Conservation (phyloP, 2,888 invertebrate genomes). For the Podabrus alpinus region DNA sequence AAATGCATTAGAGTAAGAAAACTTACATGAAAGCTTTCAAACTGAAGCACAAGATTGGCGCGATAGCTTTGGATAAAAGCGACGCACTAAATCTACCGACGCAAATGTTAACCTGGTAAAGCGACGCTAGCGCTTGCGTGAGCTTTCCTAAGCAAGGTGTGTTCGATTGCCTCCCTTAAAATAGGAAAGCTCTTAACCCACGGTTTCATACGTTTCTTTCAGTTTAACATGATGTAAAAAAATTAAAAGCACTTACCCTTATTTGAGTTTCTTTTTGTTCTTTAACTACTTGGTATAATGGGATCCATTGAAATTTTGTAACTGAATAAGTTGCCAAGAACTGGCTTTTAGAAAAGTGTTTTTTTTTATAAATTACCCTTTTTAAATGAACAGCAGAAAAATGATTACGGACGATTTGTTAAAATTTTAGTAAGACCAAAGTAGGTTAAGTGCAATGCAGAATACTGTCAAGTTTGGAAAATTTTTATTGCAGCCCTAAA, state of each 20-base stretch:
- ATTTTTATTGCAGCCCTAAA: not conserved
- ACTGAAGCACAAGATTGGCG: slow-evolving; percentile 21
- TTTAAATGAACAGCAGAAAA: not conserved
- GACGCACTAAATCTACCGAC: slow-evolving; percentile 34
- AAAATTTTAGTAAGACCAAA: not conserved
- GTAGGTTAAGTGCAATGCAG: not conserved
- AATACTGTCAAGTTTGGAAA: not conserved
- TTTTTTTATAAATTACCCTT: not conserved
- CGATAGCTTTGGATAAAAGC: slow-evolving; percentile 30
- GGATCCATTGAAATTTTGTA: not conserved
- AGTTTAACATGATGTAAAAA: not conserved
- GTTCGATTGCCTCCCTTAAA: slow-evolving; percentile 33
- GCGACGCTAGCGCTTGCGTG: slow-evolving; percentile 36
- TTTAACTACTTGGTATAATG: not conserved
- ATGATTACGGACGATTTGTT: not conserved
- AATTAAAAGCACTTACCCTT: not conserved
- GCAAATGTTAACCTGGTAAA: slow-evolving; percentile 34
- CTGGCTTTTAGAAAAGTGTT: not conserved
- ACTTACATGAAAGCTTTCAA: slow-evolving; percentile 33
- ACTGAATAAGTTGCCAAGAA: not conserved
- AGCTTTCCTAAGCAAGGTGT: slow-evolving; percentile 36
- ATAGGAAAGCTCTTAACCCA: slow-evolving; percentile 8
- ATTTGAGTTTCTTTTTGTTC: not conserved
- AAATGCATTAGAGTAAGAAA: slow-evolving; percentile 11
- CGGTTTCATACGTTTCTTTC: not conserved